Evolutionary conservation across 2,113 vertebrate genomes (phyloP), one percentile per base, ranked within the genome.

Genomic region (Leptobrachium leishanense): DNA sequence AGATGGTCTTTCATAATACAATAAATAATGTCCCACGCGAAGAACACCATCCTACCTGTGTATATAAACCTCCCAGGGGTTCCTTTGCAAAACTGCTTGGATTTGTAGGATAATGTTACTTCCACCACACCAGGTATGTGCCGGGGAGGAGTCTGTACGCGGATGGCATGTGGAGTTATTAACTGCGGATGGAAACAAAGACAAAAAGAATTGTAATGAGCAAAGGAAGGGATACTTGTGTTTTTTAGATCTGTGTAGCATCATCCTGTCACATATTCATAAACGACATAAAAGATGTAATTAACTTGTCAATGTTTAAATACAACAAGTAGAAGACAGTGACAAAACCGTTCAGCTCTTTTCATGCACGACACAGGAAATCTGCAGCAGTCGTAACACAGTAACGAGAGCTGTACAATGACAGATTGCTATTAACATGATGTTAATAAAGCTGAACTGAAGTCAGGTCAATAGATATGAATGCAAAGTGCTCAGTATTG

Each of bases 51-150:
- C 88, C 88, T 95, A 99, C 98, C 98, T 94, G 98, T 99, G 88
- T 99, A 99, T 90, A 99, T 98, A 94, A 99, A 99, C 89, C 98
- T 94, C 84, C 98, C 98, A 59, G 98, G 98, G n/a, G 98, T 98
- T 85, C 98, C 98, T 92, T 99, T 99, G 91, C 98, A 99, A 90
- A 99, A 99, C 88, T 99, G 98, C 90, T 99, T 99, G 54, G 97
- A 99, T 86, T 99, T 99, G 93, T 99, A 99, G 90, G 98, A 99
- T 92, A 99, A 90, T 85, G 97, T 99, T 87, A 99, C 98, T 91
- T 99, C 98, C 85, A 99, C 98, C 82, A 99, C 98, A 44, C 98
- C 98, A 1, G 98, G 98, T 92, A 99, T 99, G 82, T 99, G 98
- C 86, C 98, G 94, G 81, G 98, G 98, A 68, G 98, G 97, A 12